Evolutionary conservation across 2,113 vertebrate species (phyloP).

Genomic region (Chionis minor): DNA sequence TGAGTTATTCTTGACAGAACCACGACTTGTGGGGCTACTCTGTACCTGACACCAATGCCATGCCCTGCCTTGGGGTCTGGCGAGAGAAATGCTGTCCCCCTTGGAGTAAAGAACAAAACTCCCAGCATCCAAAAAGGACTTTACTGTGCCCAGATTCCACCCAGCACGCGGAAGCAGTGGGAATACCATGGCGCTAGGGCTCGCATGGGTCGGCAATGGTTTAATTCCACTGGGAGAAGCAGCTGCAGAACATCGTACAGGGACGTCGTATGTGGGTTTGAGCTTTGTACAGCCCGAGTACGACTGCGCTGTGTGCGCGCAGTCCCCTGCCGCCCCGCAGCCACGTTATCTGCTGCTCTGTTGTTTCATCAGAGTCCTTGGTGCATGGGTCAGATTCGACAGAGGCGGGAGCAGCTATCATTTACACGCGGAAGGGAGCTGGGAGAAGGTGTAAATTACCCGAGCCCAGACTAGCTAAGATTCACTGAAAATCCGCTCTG

Average conservation of each 20-base stretch:
- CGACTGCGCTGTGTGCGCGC: rapidly evolving
- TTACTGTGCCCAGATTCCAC: neutral
- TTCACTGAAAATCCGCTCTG: conserved; percentile 42
- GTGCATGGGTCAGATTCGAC: neutral
- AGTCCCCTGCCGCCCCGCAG: neutral
- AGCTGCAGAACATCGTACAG: neutral
- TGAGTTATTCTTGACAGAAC: conserved; percentile 10
- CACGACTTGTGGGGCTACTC: neutral
- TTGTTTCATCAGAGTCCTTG: neutral
- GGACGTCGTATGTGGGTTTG: neutral
- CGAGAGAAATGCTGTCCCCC: neutral
- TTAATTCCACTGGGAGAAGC: neutral
- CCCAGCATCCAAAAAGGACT: neutral
- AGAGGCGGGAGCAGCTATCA: neutral
- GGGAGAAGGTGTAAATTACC: conserved; percentile 48
- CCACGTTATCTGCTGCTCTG: neutral
- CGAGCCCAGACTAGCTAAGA: neutral
- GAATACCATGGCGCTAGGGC: rapidly evolving
- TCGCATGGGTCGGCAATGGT: neutral
- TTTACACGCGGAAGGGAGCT: conserved; percentile 7
- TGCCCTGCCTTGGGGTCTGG: neutral
- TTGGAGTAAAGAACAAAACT: neutral
- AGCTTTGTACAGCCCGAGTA: rapidly evolving
- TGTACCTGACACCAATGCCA: neutral
- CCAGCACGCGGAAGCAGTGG: neutral